Percentiles rank a stretch among this genome's conserved stretches.
phyloP scores from a whole-genome alignment of 23 tunicate genomes.

The Oikopleura vanhoeffeni region DNA sequence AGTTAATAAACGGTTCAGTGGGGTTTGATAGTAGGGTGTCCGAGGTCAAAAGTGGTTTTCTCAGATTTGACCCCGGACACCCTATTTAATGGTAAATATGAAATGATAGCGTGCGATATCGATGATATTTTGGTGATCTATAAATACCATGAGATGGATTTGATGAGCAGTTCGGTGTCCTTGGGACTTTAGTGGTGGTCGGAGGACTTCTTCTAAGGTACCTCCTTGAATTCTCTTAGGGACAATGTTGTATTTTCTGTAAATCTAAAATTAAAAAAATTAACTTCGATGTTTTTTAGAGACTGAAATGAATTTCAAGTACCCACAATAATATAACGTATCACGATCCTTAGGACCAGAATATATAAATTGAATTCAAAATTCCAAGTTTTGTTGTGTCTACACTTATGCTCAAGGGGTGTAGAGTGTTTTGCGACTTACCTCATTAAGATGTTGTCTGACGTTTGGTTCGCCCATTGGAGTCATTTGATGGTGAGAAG shows the following conservation, averaged over 20 bases:
- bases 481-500: background rate
- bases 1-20: background rate
- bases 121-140: background rate
- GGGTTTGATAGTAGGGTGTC: too few relatives aligned
- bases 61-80: too few relatives aligned
- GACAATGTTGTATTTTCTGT: background rate
- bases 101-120: background rate
- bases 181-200: background rate
- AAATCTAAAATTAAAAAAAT: too few relatives aligned
- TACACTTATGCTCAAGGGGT: too few relatives aligned
- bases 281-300: too few relatives aligned
- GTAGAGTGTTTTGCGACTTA: too few relatives aligned
- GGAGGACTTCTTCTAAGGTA: background rate
- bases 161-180: constrained; percentile 1
- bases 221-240: background rate
- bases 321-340: too few relatives aligned
- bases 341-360: too few relatives aligned
- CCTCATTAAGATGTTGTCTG: background rate
- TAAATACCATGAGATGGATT: background rate
- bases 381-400: too few relatives aligned
- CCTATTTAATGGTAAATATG: background rate
- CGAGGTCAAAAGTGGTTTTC: too few relatives aligned
- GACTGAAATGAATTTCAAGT: too few relatives aligned
- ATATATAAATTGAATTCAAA: too few relatives aligned
- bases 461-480: background rate